phyloP scores from a whole-genome alignment of 2,113 vertebrate genomes.

The Macrotus californicus region DNA sequence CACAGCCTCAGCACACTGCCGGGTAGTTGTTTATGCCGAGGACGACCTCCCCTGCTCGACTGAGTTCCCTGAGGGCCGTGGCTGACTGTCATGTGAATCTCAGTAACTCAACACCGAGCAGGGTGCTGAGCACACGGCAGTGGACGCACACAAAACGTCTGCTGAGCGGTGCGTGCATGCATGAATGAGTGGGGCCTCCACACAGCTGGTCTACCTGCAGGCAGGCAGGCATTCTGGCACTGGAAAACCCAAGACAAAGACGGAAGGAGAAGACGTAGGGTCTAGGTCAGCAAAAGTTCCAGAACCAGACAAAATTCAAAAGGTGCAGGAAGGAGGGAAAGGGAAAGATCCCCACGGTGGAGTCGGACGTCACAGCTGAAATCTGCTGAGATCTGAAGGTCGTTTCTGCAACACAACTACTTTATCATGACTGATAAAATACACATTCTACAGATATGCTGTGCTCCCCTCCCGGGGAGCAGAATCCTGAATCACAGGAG shows the following conservation, averaged over 20 bases:
- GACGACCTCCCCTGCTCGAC: not conserved
- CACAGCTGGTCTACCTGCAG: not conserved
- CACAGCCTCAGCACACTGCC: rapidly evolving
- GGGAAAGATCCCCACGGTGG: not conserved
- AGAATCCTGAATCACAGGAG: not conserved
- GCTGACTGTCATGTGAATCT: not conserved
- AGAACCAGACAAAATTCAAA: not conserved
- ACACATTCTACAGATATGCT: not conserved
- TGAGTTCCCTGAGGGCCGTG: not conserved
- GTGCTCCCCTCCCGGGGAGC: not conserved
- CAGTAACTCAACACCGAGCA: not conserved
- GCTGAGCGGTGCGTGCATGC: not conserved
- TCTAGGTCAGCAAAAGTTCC: not conserved
- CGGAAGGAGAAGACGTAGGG: not conserved
- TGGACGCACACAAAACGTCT: not conserved
- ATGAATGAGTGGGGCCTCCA: no score
- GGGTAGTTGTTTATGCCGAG: rapidly evolving
- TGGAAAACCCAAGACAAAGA: not conserved
- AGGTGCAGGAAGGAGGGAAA: not conserved
- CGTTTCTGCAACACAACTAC: not conserved
- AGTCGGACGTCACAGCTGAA: not conserved
- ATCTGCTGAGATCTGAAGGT: not conserved
- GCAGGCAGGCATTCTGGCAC: not conserved
- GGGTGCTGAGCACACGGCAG: not conserved
- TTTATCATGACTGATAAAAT: rapidly evolving